A percentile compares a stretch with the other conserved stretches of the same genome.
Conservation (phyloP, 1,140 invertebrate species). For the Drepana arcuata region DNA sequence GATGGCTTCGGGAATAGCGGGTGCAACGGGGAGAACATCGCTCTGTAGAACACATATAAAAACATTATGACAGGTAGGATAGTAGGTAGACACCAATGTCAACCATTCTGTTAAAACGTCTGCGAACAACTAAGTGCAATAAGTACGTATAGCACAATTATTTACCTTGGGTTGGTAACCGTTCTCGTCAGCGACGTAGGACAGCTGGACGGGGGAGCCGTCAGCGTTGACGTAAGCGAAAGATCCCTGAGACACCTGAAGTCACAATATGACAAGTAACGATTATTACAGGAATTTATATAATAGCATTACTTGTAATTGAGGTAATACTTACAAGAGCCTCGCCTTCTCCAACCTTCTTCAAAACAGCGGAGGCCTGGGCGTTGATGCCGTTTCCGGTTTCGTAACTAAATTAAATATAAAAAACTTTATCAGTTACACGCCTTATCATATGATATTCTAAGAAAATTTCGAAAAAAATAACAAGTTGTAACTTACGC, state of each 20-base stretch:
- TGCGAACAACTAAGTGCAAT: not conserved
- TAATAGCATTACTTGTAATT: not conserved
- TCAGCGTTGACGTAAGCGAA: conserved; percentile 77
- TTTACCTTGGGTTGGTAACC: conserved; percentile 74
- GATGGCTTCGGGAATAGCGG: conserved; percentile 62
- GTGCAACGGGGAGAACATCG: conserved; percentile 74
- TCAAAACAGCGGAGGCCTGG: conserved; percentile 51
- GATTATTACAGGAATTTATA: not conserved
- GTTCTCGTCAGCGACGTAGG: conserved; percentile 82
- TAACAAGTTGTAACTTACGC: conserved; percentile 9
- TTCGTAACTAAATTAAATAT: conserved; percentile 35
- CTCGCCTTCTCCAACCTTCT: conserved; percentile 50
- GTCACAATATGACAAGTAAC: no score
- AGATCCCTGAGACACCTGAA: conserved; percentile 43
- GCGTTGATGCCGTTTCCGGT: conserved; percentile 57
- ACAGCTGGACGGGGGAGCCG: conserved; percentile 72
- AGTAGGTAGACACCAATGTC: no score
- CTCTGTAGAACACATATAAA: conserved; percentile 28
- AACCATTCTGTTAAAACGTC: no score
- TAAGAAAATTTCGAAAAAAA: conserved; percentile 2
- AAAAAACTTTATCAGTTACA: conserved; percentile 1
- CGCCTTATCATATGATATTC: not conserved
- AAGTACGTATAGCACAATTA: not conserved
- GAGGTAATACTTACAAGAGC: conserved; percentile 31
- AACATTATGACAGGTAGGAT: no score